Base-by-base conservation (phyloP, 2,113 vertebrate genomes). In the Dipodomys ordii region DNA sequence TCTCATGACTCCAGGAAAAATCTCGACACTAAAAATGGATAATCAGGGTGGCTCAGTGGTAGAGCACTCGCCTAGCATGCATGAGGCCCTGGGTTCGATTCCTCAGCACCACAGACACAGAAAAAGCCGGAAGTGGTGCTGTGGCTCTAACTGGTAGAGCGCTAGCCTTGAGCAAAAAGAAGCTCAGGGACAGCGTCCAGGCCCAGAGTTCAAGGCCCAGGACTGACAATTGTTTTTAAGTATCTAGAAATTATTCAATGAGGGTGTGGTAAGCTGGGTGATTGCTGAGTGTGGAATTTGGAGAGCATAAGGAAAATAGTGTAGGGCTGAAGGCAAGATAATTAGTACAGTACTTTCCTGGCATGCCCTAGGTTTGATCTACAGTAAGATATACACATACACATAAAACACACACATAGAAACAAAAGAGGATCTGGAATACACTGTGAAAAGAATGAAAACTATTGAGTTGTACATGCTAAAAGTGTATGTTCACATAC, bases 11-110 rank as follows among this genome's bases (percentile, higher is more conserved):
- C 94, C 10, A 73, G 16, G 44, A 13, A 35, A 78, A 53, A 25
- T 46, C 30, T 91, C 65, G 69, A 4, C 73, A 80, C 79, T 87
- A 65, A 89, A 95, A 88, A 85, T 39, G 92, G 80, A 46, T 35
- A 65, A 60, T 72, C 27, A 82, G 7, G 72, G 39, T 39, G 39
- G 39, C 39, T 39, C 39, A 39, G 39, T 39, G 39, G 39, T 39
- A 39, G 39, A 39, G 39, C 6, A 5, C 39, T 39, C 4, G 39
- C 39, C 39, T 39, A 39, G 39, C 39, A 39, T 4, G 39, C 39
- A 39, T 39, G 39, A 39, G 39, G 39, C 39, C 39, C 39, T 39
- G 39, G 39, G 39, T 39, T 35, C 35, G 3, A 35, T 35, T 35
- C 35, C 35, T 35, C 35, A 35, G 35, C 35, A 39, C 35, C 35